Evolutionary conservation across 2,888 invertebrate genomes (phyloP).

Genomic region (Drosophila pullipes): DNA sequence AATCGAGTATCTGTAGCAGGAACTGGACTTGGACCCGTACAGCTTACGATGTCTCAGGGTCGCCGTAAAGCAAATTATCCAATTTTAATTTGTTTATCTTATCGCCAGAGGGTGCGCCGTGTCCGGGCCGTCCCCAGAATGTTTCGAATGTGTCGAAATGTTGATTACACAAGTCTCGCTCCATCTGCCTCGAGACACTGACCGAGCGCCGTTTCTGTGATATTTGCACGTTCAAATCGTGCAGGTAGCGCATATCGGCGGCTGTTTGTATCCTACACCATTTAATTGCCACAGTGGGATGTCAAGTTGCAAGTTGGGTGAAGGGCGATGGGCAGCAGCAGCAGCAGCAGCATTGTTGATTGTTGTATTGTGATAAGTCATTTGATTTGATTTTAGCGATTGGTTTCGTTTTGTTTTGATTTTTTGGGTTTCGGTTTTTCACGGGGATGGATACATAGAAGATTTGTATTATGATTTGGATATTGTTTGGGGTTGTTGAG

Average conservation of each 20-base stretch:
- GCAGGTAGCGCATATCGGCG: slow-evolving; percentile 85
- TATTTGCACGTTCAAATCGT: slow-evolving; percentile 87
- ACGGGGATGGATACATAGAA: slow-evolving; percentile 74
- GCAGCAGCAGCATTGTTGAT: slow-evolving; percentile 14
- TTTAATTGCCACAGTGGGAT: slow-evolving; percentile 19
- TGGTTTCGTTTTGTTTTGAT: slow-evolving; percentile 15
- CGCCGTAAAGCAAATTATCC: slow-evolving; percentile 85
- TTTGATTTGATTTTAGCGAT: slow-evolving; percentile 28
- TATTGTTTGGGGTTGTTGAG: slow-evolving; percentile 47
- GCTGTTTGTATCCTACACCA: slow-evolving; percentile 71
- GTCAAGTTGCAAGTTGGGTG: slow-evolving; percentile 26
- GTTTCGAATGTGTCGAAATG: slow-evolving; percentile 92
- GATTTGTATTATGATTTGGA: slow-evolving; percentile 71
- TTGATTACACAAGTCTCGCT: slow-evolving; percentile 88
- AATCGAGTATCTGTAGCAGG: slow-evolving; percentile 16
- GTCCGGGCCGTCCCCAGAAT: slow-evolving; percentile 93
- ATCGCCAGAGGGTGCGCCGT: slow-evolving; percentile 82
- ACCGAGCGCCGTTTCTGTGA: slow-evolving; percentile 85
- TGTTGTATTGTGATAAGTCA: slow-evolving; percentile 20
- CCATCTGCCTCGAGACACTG: slow-evolving; percentile 84
- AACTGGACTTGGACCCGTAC: background rate
- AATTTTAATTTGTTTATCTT: slow-evolving; percentile 84
- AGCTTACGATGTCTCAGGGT: slow-evolving; percentile 71
- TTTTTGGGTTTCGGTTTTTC: slow-evolving; percentile 38
- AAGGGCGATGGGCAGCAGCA: background rate